Evolutionary conservation across 2,888 invertebrate species (phyloP), one percentile per base, ranked within the genome.

Genomic region (Nephrotoma flavescens): DNA sequence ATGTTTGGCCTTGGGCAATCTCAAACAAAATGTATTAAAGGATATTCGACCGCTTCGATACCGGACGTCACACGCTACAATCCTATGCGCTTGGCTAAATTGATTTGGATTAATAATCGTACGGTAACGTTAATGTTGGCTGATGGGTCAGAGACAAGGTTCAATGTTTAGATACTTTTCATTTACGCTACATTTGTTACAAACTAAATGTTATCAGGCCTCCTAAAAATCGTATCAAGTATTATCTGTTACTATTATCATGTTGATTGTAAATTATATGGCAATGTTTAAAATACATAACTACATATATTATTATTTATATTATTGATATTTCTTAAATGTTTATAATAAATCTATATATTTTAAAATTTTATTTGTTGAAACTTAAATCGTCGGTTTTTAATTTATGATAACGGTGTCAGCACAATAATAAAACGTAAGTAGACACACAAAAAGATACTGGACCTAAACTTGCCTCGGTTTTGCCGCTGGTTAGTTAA

Each of bases 1-100:
- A 96, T 99, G 95, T 98, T 99, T 92, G 99, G 99, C 0, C 93
- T 99, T 89, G 99, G 99, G 15, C 97, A 98, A 88, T 97, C 98
- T 5, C 99, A 99, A 92, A 98, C 99, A 0, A 96, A 97, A 87
- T 98, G 99, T 92, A 95, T 98, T 83, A 98, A 98, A 91, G 97
- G 98, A 86, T 98, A 97, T 93, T 98, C 97, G 88, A 97, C 98
- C 0, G 96, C 97, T 5, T 97, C 97, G 0, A 96, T 98, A 91
- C 97, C 97, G 9, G 97, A 98, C 91, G 96, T 97, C 44, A 94
- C 96, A 0, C 93, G 97, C 0, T 93, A 97, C 86, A 97, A 97
- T 93, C 97, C 98, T 0, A 96, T 98, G 92, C 94, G 97, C 52
- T 93, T 98, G 88, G 98, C 98, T 5, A 95, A 97, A 86, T 94